phyloP scores from a whole-genome alignment of 2,888 invertebrate genomes.

The Choristoneura rosaceana region DNA sequence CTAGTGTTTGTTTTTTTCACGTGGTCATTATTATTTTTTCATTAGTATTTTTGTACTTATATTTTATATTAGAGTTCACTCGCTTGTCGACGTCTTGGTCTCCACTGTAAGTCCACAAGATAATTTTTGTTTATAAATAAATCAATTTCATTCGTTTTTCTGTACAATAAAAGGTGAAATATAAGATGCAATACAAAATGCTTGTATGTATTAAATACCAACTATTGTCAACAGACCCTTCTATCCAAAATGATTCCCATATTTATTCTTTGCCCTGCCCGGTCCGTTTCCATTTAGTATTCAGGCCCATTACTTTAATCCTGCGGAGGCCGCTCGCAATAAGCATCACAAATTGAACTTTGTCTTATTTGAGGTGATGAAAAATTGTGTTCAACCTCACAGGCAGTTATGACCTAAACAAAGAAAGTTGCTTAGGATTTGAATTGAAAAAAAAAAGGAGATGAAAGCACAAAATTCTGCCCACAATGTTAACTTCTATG shows the following conservation, averaged over 20 bases:
- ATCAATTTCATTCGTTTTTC: not conserved
- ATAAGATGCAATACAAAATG: no score
- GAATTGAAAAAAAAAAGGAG: not conserved
- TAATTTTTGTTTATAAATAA: no score
- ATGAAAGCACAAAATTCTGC: no score
- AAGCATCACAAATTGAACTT: constrained; percentile 61
- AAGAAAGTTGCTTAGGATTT: constrained; percentile 42
- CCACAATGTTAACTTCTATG: no score
- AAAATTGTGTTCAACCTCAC: constrained; percentile 42
- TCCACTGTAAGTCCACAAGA: no score
- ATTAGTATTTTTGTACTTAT: no score
- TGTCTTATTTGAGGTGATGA: constrained; percentile 54
- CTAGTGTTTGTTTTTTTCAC: no score
- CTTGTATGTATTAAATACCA: no score
- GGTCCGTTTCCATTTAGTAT: constrained; percentile 59
- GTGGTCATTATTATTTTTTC: no score
- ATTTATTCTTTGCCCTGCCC: constrained; percentile 45
- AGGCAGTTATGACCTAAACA: constrained; percentile 41
- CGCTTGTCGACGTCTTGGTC: no score
- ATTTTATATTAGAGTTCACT: no score
- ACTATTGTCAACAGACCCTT: not conserved
- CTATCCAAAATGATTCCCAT: not conserved
- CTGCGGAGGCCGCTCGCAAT: constrained; percentile 55
- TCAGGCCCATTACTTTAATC: constrained; percentile 63
- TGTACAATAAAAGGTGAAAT: no score